A percentile compares a stretch with the other conserved stretches of the same genome.
Evolutionary conservation across 2,113 vertebrate genomes (phyloP).

Genomic region (Myrmecophaga tridactyla): DNA sequence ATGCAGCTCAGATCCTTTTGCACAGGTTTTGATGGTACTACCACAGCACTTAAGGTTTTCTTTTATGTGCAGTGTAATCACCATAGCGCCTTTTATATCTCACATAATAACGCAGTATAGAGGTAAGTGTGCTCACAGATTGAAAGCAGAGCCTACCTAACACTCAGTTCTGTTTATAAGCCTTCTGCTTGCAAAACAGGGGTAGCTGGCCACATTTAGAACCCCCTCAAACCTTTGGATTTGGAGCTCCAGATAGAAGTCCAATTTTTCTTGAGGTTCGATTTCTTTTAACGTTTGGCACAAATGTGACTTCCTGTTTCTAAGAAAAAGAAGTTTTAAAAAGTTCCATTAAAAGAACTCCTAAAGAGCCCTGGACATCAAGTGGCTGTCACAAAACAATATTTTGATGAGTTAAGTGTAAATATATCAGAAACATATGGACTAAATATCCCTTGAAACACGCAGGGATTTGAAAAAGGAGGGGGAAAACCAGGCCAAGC

Average conservation of each 20-base stretch:
- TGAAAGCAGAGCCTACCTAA: background rate
- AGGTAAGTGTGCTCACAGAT: background rate
- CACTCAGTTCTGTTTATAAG: background rate
- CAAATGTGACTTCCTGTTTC: slow-evolving; percentile 68
- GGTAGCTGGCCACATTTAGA: slow-evolving; percentile 31
- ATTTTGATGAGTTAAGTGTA: slow-evolving; percentile 75
- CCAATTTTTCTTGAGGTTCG: slow-evolving; percentile 43
- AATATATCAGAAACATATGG: slow-evolving; percentile 74
- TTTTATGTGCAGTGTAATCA: slow-evolving; percentile 10
- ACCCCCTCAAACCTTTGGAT: slow-evolving; percentile 53
- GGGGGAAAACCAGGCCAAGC: slow-evolving; percentile 18
- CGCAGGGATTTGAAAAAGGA: slow-evolving; percentile 46
- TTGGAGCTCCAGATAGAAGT: slow-evolving; percentile 53
- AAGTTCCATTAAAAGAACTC: slow-evolving; percentile 62
- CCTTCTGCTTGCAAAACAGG: slow-evolving; percentile 18
- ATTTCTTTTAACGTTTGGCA: slow-evolving; percentile 70
- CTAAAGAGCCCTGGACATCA: slow-evolving; percentile 54
- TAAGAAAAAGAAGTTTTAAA: slow-evolving; percentile 63
- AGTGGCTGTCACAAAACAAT: slow-evolving; percentile 71
- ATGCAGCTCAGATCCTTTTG: slow-evolving; percentile 54
- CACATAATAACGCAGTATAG: background rate
- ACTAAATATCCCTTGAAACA: slow-evolving; percentile 71
- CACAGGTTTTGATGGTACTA: slow-evolving; percentile 32
- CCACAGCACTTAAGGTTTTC: slow-evolving; percentile 19
- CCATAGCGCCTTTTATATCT: background rate